These are phyloP conservation scores for Dicycla oo DNA, from an alignment of 2,888 invertebrate genomes.

Conservation along the genomic window DNA sequence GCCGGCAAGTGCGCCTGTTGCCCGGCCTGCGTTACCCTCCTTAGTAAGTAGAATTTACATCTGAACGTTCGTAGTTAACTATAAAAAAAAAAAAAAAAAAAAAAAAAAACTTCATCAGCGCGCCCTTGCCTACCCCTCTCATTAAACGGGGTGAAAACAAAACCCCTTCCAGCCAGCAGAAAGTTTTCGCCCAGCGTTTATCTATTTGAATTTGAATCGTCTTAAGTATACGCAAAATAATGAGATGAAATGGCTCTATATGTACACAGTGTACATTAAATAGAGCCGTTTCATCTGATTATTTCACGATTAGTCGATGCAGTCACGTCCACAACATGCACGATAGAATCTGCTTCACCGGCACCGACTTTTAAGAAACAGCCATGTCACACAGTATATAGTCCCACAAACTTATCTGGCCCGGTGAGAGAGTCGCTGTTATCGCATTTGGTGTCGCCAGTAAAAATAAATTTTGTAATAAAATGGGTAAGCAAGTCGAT, in stretches of 20 bases:
- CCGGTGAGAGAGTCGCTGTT: no score
- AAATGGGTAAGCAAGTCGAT: no score
- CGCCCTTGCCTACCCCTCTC: not conserved
- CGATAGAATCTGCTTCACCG: not conserved
- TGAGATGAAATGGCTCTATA: not conserved
- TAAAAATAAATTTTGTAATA: no score
- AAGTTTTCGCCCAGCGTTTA: not conserved
- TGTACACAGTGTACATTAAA: no score
- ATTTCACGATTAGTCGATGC: no score
- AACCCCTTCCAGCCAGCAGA: not conserved
- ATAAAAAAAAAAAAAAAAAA: no score
- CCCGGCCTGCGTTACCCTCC: constrained; percentile 84
- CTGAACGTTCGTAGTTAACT: not conserved
- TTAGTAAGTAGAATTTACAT: constrained; percentile 73
- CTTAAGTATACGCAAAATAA: not conserved
- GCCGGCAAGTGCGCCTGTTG: constrained; percentile 87
- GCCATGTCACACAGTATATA: no score
- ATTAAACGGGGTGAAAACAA: not conserved
- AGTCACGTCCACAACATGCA: not conserved
- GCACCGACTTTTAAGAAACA: not conserved
- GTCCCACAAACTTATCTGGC: no score
- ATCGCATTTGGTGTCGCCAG: no score
- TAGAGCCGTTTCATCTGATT: no score
- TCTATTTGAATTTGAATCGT: not conserved
- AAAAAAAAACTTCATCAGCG: not conserved